Evolutionary conservation across 2,113 vertebrate genomes (phyloP).

Genomic region (Pollachius pollachius): DNA sequence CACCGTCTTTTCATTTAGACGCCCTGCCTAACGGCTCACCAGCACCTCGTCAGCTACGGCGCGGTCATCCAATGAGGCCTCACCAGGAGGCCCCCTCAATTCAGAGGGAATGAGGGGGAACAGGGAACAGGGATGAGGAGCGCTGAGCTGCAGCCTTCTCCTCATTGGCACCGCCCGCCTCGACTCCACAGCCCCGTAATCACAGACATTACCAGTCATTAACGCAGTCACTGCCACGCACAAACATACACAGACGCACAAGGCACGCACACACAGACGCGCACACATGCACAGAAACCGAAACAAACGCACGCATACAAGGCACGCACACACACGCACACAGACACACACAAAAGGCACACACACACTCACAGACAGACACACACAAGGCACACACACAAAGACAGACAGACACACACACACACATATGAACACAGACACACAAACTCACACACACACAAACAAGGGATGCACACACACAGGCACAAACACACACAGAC

Average conservation of each 20-base stretch:
- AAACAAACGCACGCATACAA: too few relatives aligned
- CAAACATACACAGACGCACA: too few relatives aligned
- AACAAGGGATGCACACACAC: too few relatives aligned
- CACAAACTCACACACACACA: too few relatives aligned
- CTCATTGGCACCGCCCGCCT: slow-evolving; percentile 58
- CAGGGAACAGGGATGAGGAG: slow-evolving; percentile 41
- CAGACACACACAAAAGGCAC: too few relatives aligned
- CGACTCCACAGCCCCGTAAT: slow-evolving; percentile 49
- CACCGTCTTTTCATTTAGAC: slow-evolving; percentile 46
- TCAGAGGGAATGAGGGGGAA: slow-evolving; percentile 60
- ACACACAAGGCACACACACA: too few relatives aligned
- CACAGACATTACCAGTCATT: slow-evolving; percentile 72
- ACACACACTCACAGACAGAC: too few relatives aligned
- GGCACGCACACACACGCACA: too few relatives aligned
- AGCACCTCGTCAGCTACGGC: slow-evolving; percentile 29
- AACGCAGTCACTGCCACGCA: slow-evolving; percentile 28
- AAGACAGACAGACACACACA: too few relatives aligned
- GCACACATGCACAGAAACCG: too few relatives aligned
- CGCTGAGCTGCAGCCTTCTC: slow-evolving; percentile 23
- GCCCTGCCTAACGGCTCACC: slow-evolving; percentile 50
- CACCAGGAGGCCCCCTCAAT: slow-evolving; percentile 42
- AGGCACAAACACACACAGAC: neutral
- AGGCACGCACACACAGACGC: too few relatives aligned
- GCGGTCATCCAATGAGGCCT: slow-evolving; percentile 38
- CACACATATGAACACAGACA: too few relatives aligned